Evolutionary conservation across 2,797 vertebrate species (phyloP).

Genomic region (Hippoglossus hippoglossus): DNA sequence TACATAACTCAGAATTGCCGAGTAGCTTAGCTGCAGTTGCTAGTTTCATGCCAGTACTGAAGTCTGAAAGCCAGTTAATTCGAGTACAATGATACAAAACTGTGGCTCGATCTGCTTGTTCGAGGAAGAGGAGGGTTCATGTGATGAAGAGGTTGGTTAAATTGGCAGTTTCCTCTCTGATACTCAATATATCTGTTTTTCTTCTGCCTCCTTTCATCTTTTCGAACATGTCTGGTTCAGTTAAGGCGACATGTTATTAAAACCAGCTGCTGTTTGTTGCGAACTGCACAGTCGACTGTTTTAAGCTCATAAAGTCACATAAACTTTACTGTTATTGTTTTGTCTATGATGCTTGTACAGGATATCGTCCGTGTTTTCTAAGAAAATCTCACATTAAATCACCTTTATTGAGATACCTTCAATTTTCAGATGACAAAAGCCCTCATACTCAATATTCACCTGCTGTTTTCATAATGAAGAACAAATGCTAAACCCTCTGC

Average conservation of each 20-base stretch:
- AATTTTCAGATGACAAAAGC: not conserved
- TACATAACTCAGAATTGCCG: too few species aligned
- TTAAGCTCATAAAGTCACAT: slow-evolving; percentile 4
- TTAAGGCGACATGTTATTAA: slow-evolving; percentile 48
- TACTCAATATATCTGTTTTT: too few species aligned
- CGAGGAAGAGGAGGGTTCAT: too few species aligned
- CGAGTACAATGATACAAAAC: too few species aligned
- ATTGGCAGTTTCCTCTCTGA: too few species aligned
- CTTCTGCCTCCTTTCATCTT: not conserved
- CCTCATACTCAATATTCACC: slow-evolving; percentile 8
- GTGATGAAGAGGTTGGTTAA: too few species aligned
- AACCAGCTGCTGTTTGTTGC: slow-evolving; percentile 24
- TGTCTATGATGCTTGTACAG: slow-evolving; percentile 33
- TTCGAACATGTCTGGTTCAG: slow-evolving; percentile 39
- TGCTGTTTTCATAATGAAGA: not conserved
- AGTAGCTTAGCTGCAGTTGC: too few species aligned
- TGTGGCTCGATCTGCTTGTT: too few species aligned
- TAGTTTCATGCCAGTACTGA: too few species aligned
- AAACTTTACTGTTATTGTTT: slow-evolving; percentile 36
- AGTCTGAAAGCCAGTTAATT: too few species aligned
- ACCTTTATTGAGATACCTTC: slow-evolving; percentile 18
- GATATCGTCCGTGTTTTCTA: slow-evolving; percentile 18
- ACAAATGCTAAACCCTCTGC: not conserved
- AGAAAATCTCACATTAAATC: slow-evolving; percentile 34
- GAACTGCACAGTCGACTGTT: slow-evolving; percentile 1